A percentile compares a stretch with the other conserved stretches of the same genome.
These are phyloP conservation scores for Onychostruthus taczanowskii DNA, from an alignment of 2,113 vertebrate species.

Conservation along the genomic window DNA sequence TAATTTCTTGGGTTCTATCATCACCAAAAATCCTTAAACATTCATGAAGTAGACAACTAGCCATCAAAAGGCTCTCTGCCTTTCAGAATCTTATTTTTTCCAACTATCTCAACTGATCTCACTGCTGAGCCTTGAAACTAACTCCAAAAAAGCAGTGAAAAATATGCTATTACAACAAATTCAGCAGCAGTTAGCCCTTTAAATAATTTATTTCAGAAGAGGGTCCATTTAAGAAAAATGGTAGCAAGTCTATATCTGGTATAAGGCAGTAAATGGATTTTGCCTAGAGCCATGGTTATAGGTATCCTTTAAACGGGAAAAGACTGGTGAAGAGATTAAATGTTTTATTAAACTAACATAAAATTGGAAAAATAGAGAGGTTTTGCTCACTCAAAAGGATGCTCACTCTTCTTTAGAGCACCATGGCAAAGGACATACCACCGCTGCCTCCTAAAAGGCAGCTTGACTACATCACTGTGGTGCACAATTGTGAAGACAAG, in stretches of 20 bases:
- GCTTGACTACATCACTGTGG: not conserved
- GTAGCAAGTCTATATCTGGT: not conserved
- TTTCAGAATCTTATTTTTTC: not conserved
- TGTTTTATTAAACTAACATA: not conserved
- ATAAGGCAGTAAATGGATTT: not conserved
- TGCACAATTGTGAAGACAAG: constrained; percentile 3
- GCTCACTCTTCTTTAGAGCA: not conserved
- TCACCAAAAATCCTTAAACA: not conserved
- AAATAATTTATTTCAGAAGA: not conserved
- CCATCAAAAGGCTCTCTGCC: not conserved
- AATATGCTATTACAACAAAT: not conserved
- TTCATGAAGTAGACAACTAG: not conserved
- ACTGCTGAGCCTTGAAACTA: not conserved
- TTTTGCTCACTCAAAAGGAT: not conserved
- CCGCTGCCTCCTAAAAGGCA: not conserved
- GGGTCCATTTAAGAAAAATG: not conserved
- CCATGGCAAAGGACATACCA: not conserved
- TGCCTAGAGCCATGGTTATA: not conserved
- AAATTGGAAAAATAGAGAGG: not conserved
- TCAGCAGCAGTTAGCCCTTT: not conserved
- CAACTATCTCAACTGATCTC: not conserved
- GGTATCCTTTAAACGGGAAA: not conserved
- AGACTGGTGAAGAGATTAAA: not conserved
- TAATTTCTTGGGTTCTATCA: not conserved
- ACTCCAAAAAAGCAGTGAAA: not conserved